phyloP scores from a whole-genome alignment of 2,797 vertebrate genomes.

The Falco rusticolus region DNA sequence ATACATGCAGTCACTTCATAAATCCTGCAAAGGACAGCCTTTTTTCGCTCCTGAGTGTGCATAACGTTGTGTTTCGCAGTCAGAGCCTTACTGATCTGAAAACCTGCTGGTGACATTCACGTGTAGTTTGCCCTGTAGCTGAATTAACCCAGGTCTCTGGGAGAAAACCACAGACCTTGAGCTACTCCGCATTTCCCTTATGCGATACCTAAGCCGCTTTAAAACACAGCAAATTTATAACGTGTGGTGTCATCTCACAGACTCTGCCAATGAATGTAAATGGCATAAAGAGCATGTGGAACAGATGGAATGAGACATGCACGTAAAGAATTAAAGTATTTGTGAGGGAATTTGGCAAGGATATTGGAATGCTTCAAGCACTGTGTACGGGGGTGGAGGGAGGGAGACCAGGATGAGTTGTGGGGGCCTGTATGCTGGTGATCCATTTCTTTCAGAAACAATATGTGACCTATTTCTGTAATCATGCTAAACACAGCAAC shows the following conservation, averaged over 20 bases:
- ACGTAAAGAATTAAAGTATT: conserved; percentile 79
- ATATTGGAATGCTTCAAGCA: conserved; percentile 73
- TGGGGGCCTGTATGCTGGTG: conserved; percentile 60
- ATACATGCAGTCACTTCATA: background rate
- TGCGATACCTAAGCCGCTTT: background rate
- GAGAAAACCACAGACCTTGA: background rate
- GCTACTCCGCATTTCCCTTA: background rate
- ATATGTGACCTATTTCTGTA: conserved; percentile 76
- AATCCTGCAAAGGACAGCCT: background rate
- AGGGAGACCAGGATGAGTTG: conserved; percentile 63
- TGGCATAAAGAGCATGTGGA: conserved; percentile 75
- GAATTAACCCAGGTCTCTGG: background rate
- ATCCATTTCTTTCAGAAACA: conserved; percentile 76
- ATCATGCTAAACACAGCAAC: conserved; percentile 72
- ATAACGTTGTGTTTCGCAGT: background rate
- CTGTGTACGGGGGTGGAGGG: conserved; percentile 55
- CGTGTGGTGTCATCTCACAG: conserved; percentile 68
- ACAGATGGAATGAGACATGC: conserved; percentile 81
- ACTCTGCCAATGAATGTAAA: conserved; percentile 67
- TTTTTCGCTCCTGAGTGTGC: background rate
- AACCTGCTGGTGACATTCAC: background rate
- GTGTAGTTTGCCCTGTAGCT: background rate
- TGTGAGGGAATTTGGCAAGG: conserved; percentile 79
- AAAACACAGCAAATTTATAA: conserved; percentile 23
- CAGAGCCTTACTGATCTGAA: background rate